Conservation (phyloP, 2,113 vertebrate species). For the Misgurnus mizolepis region DNA sequence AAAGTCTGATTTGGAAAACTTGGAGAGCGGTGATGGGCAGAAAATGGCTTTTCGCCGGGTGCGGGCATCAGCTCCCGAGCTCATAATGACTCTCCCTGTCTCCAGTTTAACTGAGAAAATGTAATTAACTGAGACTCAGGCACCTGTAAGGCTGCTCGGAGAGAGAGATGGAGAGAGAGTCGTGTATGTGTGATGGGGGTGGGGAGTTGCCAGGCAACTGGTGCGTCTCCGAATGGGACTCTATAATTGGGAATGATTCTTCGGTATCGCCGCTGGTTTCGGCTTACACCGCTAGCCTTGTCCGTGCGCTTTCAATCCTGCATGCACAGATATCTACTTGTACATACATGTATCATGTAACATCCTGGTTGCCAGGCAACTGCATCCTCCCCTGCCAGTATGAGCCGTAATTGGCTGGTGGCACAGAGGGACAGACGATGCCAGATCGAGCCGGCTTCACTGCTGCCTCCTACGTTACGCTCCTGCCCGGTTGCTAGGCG, state of each 20-base stretch:
- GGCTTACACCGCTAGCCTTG: conserved; percentile 52
- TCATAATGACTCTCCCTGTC: conserved; percentile 61
- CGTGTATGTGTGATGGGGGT: conserved; percentile 31
- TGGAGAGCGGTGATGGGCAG: conserved; percentile 36
- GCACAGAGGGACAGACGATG: conserved; percentile 79
- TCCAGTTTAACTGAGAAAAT: conserved; percentile 72
- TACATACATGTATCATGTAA: conserved; percentile 63
- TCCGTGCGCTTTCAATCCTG: conserved; percentile 44
- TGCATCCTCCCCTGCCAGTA: conserved; percentile 84
- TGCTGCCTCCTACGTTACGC: conserved; percentile 77
- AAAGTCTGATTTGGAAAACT: conserved; percentile 42
- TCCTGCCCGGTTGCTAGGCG: conserved; percentile 85
- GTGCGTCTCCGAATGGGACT: conserved; percentile 72
- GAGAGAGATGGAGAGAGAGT: conserved; percentile 31
- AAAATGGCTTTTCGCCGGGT: conserved; percentile 43
- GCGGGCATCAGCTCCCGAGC: conserved; percentile 59
- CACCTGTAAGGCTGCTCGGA: conserved; percentile 71
- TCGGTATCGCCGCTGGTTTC: conserved; percentile 62
- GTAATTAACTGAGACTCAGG: conserved; percentile 73
- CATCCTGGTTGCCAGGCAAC: conserved; percentile 91
- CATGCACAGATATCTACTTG: conserved; percentile 42
- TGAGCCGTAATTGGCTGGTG: conserved; percentile 90
- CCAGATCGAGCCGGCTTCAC: conserved; percentile 89
- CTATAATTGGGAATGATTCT: conserved; percentile 72
- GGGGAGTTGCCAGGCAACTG: conserved; percentile 70